phyloP scores from a whole-genome alignment of 2,888 invertebrate genomes.

The Calliphora vomitoria region DNA sequence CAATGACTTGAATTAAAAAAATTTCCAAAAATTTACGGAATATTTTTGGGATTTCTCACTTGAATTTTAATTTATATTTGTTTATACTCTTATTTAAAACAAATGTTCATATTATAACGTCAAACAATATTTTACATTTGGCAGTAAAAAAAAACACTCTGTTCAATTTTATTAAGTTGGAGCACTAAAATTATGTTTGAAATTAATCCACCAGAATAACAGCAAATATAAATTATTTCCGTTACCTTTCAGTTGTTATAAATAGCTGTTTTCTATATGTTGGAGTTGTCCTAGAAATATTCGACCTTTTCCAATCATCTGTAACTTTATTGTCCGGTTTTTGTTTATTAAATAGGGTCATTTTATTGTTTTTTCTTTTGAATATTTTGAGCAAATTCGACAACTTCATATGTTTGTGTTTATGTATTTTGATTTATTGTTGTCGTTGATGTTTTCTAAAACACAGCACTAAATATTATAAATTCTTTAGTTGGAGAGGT shows the following conservation, averaged over 20 bases:
- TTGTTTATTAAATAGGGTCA: constrained; percentile 3
- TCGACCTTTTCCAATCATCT: constrained; percentile 79
- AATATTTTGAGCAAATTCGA: constrained; percentile 6
- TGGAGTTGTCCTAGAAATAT: constrained; percentile 81
- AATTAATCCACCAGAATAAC: too few relatives aligned
- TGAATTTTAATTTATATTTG: too few relatives aligned
- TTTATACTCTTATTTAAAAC: too few relatives aligned
- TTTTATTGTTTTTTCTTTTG: not conserved
- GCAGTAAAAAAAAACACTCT: too few relatives aligned
- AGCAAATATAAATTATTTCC: not conserved
- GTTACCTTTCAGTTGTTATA: constrained; percentile 79
- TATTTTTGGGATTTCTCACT: too few relatives aligned
- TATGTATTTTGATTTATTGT: not conserved
- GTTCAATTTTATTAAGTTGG: too few relatives aligned
- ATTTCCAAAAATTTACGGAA: too few relatives aligned
- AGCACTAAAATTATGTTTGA: too few relatives aligned
- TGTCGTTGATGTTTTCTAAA: not conserved
- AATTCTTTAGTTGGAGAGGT: constrained; percentile 25
- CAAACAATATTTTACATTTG: too few relatives aligned
- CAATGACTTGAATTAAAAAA: too few relatives aligned
- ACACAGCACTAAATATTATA: constrained; percentile 9
- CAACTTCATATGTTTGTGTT: not conserved
- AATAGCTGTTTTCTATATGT: constrained; percentile 78
- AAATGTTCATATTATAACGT: too few relatives aligned
- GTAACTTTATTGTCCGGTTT: constrained; percentile 40